These are phyloP conservation scores for Drosophila lacertosa DNA, from an alignment of 1,140 invertebrate species.

Conservation along the genomic window DNA sequence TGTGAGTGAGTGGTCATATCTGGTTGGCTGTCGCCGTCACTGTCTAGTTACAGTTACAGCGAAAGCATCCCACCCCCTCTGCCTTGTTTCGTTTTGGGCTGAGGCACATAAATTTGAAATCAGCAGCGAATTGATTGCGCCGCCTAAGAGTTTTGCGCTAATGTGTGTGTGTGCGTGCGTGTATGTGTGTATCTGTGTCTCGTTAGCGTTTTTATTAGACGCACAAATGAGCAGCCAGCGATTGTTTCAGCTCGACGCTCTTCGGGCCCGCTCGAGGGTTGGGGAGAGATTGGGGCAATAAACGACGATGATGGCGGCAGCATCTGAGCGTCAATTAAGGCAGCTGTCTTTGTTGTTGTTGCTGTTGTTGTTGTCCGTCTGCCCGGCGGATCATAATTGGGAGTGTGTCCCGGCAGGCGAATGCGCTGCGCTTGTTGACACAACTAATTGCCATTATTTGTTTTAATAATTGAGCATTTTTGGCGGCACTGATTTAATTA, in stretches of 20 bases:
- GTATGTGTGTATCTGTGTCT: conserved; percentile 48
- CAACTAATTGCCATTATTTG: conserved; percentile 84
- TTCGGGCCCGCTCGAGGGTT: not conserved
- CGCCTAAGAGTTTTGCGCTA: conserved; percentile 57
- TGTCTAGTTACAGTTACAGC: conserved; percentile 35
- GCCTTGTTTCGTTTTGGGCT: not conserved
- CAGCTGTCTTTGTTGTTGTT: conserved; percentile 37
- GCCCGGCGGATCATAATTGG: conserved; percentile 65
- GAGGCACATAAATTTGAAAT: conserved; percentile 42
- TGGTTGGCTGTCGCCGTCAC: conserved; percentile 39
- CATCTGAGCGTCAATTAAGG: conserved; percentile 77
- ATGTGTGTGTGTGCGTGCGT: conserved; percentile 36
- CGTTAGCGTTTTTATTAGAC: conserved; percentile 78
- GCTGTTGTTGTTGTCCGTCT: conserved; percentile 25
- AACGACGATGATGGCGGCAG: conserved; percentile 69
- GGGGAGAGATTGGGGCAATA: conserved; percentile 13
- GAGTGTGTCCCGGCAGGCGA: conserved; percentile 21
- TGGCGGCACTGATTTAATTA: conserved; percentile 81
- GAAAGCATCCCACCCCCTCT: not conserved
- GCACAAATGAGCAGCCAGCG: conserved; percentile 60
- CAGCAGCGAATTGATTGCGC: conserved; percentile 56
- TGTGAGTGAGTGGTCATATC: conserved; percentile 33
- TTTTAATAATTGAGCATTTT: conserved; percentile 84
- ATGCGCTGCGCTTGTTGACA: conserved; percentile 62
- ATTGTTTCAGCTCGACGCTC: conserved; percentile 29